A percentile compares a stretch with the other conserved stretches of the same genome.
phyloP scores from a whole-genome alignment of 2,888 invertebrate genomes.

The Gandaritis pyraliata region DNA sequence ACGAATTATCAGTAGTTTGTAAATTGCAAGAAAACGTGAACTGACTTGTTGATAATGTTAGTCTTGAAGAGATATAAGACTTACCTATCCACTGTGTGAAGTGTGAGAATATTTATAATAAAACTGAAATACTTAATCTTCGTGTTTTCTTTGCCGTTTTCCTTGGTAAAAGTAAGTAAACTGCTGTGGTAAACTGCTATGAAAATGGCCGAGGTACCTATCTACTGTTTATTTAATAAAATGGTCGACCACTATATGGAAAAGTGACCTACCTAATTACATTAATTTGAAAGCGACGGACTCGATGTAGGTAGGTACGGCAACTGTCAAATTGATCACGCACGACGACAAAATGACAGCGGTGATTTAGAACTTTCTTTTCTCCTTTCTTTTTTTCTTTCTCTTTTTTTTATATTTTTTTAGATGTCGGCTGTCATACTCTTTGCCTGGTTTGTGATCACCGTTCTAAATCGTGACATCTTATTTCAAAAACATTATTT shows the following conservation, averaged over 20 bases:
- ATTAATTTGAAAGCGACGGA: conserved; percentile 11
- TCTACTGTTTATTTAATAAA: too few species aligned
- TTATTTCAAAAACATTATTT: too few species aligned
- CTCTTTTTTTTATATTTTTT: too few species aligned
- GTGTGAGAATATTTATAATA: conserved; percentile 71
- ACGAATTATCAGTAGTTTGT: conserved; percentile 27
- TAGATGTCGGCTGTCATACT: too few species aligned
- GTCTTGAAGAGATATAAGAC: conserved; percentile 78
- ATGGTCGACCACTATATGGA: conserved; percentile 6
- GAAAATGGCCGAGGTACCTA: too few species aligned
- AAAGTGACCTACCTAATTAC: conserved; percentile 16
- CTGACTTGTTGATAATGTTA: conserved; percentile 48
- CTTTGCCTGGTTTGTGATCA: too few species aligned
- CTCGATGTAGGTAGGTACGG: background rate
- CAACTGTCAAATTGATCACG: conserved; percentile 21
- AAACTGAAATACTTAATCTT: conserved; percentile 52
- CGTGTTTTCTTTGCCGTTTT: too few species aligned
- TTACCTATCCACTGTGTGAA: conserved; percentile 76
- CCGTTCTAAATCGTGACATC: too few species aligned
- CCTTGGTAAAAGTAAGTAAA: too few species aligned
- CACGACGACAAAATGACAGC: conserved; percentile 15
- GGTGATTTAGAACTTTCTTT: too few species aligned
- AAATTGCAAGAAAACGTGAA: conserved; percentile 41
- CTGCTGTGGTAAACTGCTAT: too few species aligned
- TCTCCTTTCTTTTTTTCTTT: too few species aligned